phyloP scores from a whole-genome alignment of 2,888 invertebrate genomes.

The Cephus spinipes region DNA sequence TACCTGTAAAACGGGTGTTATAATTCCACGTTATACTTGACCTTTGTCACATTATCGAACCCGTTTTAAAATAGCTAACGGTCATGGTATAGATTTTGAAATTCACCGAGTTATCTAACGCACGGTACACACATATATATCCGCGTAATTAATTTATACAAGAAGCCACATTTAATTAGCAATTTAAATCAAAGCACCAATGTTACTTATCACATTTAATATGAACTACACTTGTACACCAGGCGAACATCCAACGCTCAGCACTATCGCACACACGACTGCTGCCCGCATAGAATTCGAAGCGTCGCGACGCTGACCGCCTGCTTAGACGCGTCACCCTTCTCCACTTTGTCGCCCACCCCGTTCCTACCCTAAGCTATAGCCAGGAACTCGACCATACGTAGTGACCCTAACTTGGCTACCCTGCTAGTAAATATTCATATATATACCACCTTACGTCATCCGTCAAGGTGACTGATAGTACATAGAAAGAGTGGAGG shows the following conservation, averaged over 20 bases:
- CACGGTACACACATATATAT: not conserved
- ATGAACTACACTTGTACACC: not conserved
- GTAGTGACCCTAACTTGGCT: not conserved
- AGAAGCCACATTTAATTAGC: not conserved
- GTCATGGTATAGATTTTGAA: not conserved
- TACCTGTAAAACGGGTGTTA: not conserved
- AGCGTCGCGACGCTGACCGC: constrained; percentile 58
- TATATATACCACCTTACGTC: not conserved
- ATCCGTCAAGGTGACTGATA: not conserved
- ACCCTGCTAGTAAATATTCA: not conserved
- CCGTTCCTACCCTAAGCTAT: not conserved
- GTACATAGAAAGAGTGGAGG: not conserved
- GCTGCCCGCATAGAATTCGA: constrained; percentile 43
- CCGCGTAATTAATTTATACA: not conserved
- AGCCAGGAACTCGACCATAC: not conserved
- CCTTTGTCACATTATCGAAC: not conserved
- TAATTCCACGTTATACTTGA: not conserved
- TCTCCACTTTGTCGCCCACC: constrained; percentile 28
- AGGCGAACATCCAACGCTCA: not conserved
- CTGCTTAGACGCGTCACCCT: constrained; percentile 28
- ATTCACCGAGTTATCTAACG: not conserved
- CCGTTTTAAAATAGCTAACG: not conserved
- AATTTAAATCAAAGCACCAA: not conserved
- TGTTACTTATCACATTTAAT: not conserved
- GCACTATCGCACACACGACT: constrained; percentile 44